Conservation (phyloP, 2,888 invertebrate genomes). For the Drosophila antonietae region DNA sequence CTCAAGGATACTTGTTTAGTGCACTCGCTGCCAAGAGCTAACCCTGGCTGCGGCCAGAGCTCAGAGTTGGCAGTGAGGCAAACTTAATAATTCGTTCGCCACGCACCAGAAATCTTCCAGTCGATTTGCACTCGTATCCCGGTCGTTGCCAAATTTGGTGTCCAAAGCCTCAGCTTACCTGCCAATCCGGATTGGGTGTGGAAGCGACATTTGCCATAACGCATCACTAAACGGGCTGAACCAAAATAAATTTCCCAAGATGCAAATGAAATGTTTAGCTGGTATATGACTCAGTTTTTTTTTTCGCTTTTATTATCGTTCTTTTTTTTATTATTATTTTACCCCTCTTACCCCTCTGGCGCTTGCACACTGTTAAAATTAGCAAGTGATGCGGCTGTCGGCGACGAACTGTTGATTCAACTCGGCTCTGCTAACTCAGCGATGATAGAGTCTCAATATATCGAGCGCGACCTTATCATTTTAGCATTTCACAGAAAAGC, state of each 20-base stretch:
- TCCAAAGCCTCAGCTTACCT: slow-evolving; percentile 36
- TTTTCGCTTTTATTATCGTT: slow-evolving; percentile 1
- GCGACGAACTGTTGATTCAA: slow-evolving; percentile 75
- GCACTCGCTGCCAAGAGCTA: slow-evolving; percentile 59
- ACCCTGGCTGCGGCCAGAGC: slow-evolving; percentile 24
- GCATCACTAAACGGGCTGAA: slow-evolving; percentile 71
- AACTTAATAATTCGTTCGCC: slow-evolving; percentile 56
- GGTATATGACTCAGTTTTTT: slow-evolving; percentile 20
- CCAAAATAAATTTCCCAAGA: slow-evolving; percentile 72
- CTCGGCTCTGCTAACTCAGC: slow-evolving; percentile 47
- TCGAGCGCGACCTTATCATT: slow-evolving; percentile 70
- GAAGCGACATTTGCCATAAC: slow-evolving; percentile 55
- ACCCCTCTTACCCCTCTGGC: slow-evolving; percentile 19
- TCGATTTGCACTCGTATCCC: slow-evolving; percentile 66
- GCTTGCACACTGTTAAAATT: slow-evolving; percentile 61
- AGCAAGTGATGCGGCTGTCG: slow-evolving; percentile 60
- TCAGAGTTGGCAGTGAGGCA: slow-evolving; percentile 23
- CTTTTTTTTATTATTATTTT: slow-evolving; percentile 10
- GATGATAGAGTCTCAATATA: slow-evolving; percentile 49
- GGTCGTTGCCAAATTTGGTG: slow-evolving; percentile 54
- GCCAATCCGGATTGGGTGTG: slow-evolving; percentile 13
- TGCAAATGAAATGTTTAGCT: slow-evolving; percentile 60
- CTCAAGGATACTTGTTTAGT: slow-evolving; percentile 68
- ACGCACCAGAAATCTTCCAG: slow-evolving; percentile 71
- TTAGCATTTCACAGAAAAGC: slow-evolving; percentile 64